Percentiles rank a stretch among this genome's conserved stretches.
Conservation (phyloP, 2,113 vertebrate genomes). For the Melanostigma gelatinosum region DNA sequence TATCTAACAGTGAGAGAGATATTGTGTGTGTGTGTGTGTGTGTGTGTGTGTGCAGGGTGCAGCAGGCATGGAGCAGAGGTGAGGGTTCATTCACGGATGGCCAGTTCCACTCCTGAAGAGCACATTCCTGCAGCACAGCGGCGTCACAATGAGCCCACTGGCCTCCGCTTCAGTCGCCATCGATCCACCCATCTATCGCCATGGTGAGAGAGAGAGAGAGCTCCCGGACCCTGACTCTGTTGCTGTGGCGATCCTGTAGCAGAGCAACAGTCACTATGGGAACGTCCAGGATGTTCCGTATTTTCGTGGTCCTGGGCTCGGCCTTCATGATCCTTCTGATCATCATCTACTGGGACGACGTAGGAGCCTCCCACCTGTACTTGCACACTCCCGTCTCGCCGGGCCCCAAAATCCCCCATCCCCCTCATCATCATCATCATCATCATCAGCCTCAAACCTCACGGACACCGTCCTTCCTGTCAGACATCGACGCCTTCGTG, state of each 20-base stretch:
- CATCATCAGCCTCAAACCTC: constrained; percentile 68
- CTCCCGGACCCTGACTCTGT: constrained; percentile 67
- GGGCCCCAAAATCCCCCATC: constrained; percentile 79
- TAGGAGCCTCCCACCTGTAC: constrained; percentile 90
- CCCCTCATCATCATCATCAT: constrained; percentile 63
- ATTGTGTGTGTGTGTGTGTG: not conserved
- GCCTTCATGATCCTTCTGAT: constrained; percentile 95
- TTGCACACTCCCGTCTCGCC: constrained; percentile 87
- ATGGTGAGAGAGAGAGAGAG: constrained; percentile 55
- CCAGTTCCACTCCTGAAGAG: constrained; percentile 3
- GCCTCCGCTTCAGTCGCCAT: constrained; percentile 37
- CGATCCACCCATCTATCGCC: constrained; percentile 29
- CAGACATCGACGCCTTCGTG: constrained; percentile 90
- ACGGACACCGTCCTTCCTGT: constrained; percentile 73
- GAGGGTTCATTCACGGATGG: constrained; percentile 47
- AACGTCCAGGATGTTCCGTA: constrained; percentile 90
- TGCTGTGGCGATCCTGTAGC: constrained; percentile 69
- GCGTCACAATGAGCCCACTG: constrained; percentile 45
- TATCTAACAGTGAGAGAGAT: not conserved
- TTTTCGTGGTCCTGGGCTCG: constrained; percentile 91
- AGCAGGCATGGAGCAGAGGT: constrained; percentile 70
- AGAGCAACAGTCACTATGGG: constrained; percentile 86
- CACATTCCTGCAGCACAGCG: constrained; percentile 35
- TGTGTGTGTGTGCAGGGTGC: constrained; percentile 23
- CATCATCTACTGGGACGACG: constrained; percentile 97